A percentile compares a stretch with the other conserved stretches of the same genome.
These are phyloP conservation scores for Aplocera efformata DNA, from an alignment of 2,888 invertebrate species.

Conservation along the genomic window DNA sequence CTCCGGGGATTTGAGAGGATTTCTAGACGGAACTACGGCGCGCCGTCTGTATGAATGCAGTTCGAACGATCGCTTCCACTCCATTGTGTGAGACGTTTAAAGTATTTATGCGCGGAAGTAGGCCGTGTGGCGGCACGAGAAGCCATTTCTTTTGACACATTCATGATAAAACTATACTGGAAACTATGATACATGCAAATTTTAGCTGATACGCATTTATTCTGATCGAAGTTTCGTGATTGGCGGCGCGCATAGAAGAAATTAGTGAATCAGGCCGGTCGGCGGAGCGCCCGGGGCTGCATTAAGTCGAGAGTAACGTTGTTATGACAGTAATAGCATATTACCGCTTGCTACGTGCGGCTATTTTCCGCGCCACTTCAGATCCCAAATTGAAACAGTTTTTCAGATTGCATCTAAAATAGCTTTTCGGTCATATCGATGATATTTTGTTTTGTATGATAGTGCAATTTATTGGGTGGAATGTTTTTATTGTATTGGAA, in stretches of 20 bases:
- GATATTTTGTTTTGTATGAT: conserved; percentile 25
- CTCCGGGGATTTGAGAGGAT: conserved; percentile 63
- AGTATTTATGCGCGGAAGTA: conserved; percentile 37
- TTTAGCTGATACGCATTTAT: conserved; percentile 11
- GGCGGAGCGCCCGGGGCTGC: conserved; percentile 56
- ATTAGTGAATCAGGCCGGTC: conserved; percentile 53
- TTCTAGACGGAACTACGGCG: conserved; percentile 43
- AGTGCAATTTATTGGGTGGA: conserved; percentile 16
- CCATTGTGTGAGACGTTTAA: conserved; percentile 37
- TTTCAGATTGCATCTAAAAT: conserved; percentile 67
- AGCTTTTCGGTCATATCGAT: conserved; percentile 29
- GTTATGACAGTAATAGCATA: conserved; percentile 72
- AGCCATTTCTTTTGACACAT: conserved; percentile 8
- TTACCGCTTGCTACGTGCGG: conserved; percentile 60
- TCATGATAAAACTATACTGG: conserved; percentile 2
- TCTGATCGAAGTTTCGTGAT: conserved; percentile 39
- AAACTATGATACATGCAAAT: conserved; percentile 4
- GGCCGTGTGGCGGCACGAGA: conserved; percentile 29
- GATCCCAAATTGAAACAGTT: conserved; percentile 67
- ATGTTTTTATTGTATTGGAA: conserved; percentile 18
- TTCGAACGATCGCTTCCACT: conserved; percentile 38
- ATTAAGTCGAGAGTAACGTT: conserved; percentile 75
- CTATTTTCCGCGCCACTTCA: conserved; percentile 59
- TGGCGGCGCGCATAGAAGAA: conserved; percentile 48
- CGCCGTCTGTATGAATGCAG: conserved; percentile 41